Evolutionary conservation across 64 coral and sea anemone species (phyloP), one percentile per base, ranked within the genome.

Genomic region (Porites australiensis): DNA sequence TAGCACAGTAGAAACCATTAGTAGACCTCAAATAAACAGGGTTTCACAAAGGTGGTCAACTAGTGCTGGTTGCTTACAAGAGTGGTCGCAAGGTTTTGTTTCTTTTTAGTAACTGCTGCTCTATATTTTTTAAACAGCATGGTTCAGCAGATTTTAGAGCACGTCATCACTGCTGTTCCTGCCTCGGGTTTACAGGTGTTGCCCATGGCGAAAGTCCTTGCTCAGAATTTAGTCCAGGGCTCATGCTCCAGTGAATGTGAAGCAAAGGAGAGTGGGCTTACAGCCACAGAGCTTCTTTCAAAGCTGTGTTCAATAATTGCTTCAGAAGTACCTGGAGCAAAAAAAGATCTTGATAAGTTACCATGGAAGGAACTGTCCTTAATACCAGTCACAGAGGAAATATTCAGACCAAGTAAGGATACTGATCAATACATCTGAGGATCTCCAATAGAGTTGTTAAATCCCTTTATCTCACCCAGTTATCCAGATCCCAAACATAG

Each of bases 321-420:
- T 4, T 44, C 57, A 16, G 71, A 87, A 50, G 87, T 96, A 2
- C 87, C 87, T 79, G 58, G 50, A 19, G 95, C 79, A 48, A 59
- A 47, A 16, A 73, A 90, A 27, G 64, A 96, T 9, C 50, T 87
- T 47, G 8, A 51, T 14, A 43, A 50, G 49, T 66, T 96, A 0
- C 64, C 79, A 21, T 96, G 95, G 95, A 96, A 93, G 4, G 47
- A 89, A 50, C 66, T 85, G 12, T 64, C 95, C 8, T 49, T 93
- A 37, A 86, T 96, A 19, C 95, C 95, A 9, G 46, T 79, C 18
- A 1, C 14, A 21, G 53, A 84, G n/a, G 95, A 96, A 54, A 74
- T 96, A 8, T 44, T 70, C 48, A 79, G 58, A 10, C 76, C 62
- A 47, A 66, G 95, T 96, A 89, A 93, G 95, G 78, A 75, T 69